Evolutionary conservation across 2,797 vertebrate species (phyloP).

Genomic region (Alauda arvensis): DNA sequence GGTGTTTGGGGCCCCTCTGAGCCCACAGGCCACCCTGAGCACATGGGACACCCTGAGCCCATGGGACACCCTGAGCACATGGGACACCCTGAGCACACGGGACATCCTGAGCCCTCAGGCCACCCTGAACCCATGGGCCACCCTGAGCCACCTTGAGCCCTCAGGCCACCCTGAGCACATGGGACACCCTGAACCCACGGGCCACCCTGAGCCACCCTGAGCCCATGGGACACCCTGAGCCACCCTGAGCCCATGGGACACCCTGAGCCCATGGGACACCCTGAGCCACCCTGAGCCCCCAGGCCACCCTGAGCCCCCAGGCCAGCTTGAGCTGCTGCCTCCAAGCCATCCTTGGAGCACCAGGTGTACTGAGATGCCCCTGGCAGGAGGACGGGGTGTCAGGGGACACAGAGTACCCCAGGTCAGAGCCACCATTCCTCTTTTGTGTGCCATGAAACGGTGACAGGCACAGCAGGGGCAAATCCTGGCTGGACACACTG

Average conservation of each 20-base stretch:
- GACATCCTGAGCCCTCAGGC: fast-evolving
- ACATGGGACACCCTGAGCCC: background rate
- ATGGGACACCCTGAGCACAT: background rate
- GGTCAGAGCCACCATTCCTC: background rate
- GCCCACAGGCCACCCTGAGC: background rate
- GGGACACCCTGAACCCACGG: background rate
- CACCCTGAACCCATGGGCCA: fast-evolving
- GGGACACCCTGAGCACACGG: fast-evolving
- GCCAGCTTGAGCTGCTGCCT: fast-evolving
- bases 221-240: fast-evolving
- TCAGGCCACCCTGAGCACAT: fast-evolving
- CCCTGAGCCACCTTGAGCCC: background rate
- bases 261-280: background rate
- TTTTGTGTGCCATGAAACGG: background rate
- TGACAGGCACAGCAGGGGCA: background rate
- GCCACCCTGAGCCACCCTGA: background rate
- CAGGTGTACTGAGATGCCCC: fast-evolving
- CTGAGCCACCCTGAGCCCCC: background rate
- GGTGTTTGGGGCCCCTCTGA: fast-evolving
- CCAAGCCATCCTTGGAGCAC: background rate
- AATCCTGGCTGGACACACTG: background rate
- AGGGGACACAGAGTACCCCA: background rate
- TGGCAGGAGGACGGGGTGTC: background rate
- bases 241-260: fast-evolving
- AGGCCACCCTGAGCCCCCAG: background rate